Evolutionary conservation across 2,888 invertebrate genomes (phyloP).

Genomic region (Acleris holmiana): DNA sequence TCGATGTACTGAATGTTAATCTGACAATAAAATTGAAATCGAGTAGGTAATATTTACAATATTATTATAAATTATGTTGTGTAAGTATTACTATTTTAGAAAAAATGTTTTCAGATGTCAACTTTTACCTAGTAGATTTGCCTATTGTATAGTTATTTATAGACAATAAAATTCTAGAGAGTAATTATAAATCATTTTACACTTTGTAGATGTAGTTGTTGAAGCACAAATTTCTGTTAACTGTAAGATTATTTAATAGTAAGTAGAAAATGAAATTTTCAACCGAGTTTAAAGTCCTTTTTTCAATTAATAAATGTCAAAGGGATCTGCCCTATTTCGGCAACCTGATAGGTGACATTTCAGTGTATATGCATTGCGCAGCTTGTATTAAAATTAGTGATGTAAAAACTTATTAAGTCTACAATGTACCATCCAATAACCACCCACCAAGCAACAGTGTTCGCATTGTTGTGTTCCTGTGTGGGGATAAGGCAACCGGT

Average conservation of each 20-base stretch:
- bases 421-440: no score
- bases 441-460: no score
- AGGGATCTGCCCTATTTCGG: conserved; percentile 38
- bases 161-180: conserved; percentile 46
- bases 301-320: conserved; percentile 24
- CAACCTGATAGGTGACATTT: no score
- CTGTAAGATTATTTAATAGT: conserved; percentile 57
- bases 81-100: conserved; percentile 26
- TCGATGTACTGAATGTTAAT: conserved; percentile 33
- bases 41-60: conserved; percentile 13
- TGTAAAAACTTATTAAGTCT: no score
- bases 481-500: no score
- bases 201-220: conserved; percentile 78
- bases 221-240: conserved; percentile 74
- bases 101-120: conserved; percentile 26
- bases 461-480: no score
- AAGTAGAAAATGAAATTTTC: conserved; percentile 55
- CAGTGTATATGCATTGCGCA: no score
- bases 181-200: conserved; percentile 65
- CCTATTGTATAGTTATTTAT: conserved; percentile 31
- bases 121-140: conserved; percentile 33
- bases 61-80: conserved; percentile 18
- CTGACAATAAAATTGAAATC: conserved; percentile 32
- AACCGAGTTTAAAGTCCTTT: conserved; percentile 36
- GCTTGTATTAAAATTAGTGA: no score